Evolutionary conservation across 2,113 vertebrate genomes (phyloP), one percentile per base, ranked within the genome.

Genomic region (Columbina picui): DNA sequence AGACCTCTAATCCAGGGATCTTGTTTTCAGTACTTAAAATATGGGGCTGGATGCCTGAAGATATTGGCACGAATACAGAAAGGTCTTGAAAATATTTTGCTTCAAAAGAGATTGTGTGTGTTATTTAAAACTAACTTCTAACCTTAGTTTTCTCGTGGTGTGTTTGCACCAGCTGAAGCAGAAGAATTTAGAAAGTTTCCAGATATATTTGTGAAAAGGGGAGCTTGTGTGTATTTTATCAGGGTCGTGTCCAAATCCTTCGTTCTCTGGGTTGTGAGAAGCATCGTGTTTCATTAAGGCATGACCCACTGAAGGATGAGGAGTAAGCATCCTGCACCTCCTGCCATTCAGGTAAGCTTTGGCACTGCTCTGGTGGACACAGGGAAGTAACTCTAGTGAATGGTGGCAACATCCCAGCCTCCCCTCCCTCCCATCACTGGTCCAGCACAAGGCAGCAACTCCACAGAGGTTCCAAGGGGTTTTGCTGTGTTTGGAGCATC

Each of bases 391-490:
- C 3, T 52, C 19, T 19, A 10, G 3, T 14, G 63, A 36, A 6
- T 0, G 1, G 22, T 32, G 68, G 49, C 30, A 61, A 21, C 49
- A 38, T 8, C 49, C 67, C 49, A n/a, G 6, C 6, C 39, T 61
- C 7, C 27, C 43, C n/a, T 38, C 25, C 34, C 32, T 57, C 38
- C 53, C 53, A 8, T 3, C 70, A 10, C 21, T 1, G 1, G 1
- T 25, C 84, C 73, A 47, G 27, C 23, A 2, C 0, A 1, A 34
- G 9, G 20, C 57, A 20, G 57, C 43, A 73, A 34, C 68, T 64
- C 14, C 2, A 12, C 1, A 0, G 2, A 2, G 19, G 25, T 34
- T 11, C 56, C 0, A 0, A 22, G 12, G 30, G n/a, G 4, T 2
- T 63, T 38, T 10, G 1, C 45, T 34, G 45, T 9, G 13, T 2